Evolutionary conservation across 2,888 invertebrate species (phyloP).

Genomic region (Pteria penguin): DNA sequence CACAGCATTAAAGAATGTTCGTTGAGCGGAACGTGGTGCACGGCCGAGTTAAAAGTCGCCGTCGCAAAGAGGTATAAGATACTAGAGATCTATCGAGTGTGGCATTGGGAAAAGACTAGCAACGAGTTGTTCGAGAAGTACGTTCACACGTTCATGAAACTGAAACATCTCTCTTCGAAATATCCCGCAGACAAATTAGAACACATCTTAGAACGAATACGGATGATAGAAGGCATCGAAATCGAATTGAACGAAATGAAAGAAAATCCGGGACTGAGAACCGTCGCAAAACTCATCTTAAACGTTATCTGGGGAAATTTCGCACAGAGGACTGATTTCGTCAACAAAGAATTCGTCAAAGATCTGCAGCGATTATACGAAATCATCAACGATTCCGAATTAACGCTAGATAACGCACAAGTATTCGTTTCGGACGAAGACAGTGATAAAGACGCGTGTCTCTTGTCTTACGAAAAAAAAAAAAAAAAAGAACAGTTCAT

Average conservation of each 20-base stretch:
- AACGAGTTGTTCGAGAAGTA: neutral
- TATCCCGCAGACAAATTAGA: neutral
- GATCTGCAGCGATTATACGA: neutral
- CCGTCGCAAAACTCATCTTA: neutral
- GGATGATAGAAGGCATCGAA: neutral
- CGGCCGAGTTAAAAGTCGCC: neutral
- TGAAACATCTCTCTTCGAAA: neutral
- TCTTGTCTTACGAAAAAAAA: too few relatives aligned
- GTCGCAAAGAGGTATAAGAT: neutral
- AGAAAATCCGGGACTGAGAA: neutral
- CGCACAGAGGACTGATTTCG: neutral
- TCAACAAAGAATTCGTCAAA: neutral
- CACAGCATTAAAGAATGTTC: neutral
- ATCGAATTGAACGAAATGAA: neutral
- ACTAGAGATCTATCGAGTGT: neutral
- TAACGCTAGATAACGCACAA: neutral
- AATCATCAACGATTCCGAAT: neutral
- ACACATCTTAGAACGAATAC: too few relatives aligned
- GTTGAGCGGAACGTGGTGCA: neutral
- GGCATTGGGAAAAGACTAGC: neutral
- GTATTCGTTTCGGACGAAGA: neutral
- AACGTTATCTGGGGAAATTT: neutral
- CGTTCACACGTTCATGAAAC: neutral
- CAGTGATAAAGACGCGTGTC: too few relatives aligned
- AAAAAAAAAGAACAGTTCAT: neutral